These are phyloP conservation scores for Sitobion miscanthi DNA, from an alignment of 1,140 invertebrate genomes.

Conservation along the genomic window DNA sequence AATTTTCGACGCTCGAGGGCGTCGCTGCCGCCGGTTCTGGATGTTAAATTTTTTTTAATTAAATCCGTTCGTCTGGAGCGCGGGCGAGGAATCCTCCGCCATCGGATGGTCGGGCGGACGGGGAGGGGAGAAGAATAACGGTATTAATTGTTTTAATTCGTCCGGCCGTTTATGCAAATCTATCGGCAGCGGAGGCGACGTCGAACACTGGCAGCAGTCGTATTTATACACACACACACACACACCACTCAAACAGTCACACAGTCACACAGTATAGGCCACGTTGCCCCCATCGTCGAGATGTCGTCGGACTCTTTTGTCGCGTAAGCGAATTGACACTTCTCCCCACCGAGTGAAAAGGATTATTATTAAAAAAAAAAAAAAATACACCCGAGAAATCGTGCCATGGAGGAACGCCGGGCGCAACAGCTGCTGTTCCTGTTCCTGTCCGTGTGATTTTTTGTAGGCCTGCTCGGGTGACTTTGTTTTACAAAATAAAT, in stretches of 20 bases:
- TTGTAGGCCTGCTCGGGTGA: not conserved
- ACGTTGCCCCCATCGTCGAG: no score
- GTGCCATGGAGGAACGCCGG: not conserved
- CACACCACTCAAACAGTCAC: not conserved
- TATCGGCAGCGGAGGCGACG: constrained; percentile 5
- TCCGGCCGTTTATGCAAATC: constrained; percentile 51
- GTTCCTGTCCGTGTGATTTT: constrained; percentile 14
- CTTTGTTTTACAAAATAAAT: not conserved
- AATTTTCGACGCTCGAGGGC: constrained; percentile 55
- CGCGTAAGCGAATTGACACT: constrained; percentile 16
- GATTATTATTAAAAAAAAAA: constrained; percentile 41
- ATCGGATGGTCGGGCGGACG: not conserved
- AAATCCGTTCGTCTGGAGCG: constrained; percentile 46
- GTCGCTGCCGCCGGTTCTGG: constrained; percentile 32
- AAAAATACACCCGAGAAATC: not conserved
- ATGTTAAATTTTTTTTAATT: constrained; percentile 57
- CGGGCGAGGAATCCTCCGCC: not conserved
- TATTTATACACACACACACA: not conserved
- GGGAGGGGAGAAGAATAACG: constrained; percentile 42
- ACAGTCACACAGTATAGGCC: not conserved
- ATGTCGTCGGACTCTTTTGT: constrained; percentile 29
- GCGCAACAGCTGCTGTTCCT: constrained; percentile 8
- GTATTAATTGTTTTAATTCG: constrained; percentile 57
- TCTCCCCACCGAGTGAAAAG: not conserved
- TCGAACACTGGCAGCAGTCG: constrained; percentile 17